Evolutionary conservation across 1,140 invertebrate species (phyloP).

Genomic region (Mercenaria mercenaria): DNA sequence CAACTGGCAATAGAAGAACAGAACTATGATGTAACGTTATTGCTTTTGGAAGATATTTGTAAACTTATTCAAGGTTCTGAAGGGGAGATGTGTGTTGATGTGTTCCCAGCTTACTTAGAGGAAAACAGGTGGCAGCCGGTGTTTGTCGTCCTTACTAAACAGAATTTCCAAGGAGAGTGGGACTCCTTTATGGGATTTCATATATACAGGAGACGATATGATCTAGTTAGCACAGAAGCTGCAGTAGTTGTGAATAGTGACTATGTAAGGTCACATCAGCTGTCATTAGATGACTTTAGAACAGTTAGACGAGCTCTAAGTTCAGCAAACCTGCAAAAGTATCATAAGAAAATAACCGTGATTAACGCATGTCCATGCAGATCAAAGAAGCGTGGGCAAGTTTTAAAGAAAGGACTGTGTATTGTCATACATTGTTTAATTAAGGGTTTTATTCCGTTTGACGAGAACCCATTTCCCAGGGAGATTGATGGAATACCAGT

Average conservation of each 20-base stretch:
- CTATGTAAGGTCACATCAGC: constrained; percentile 7
- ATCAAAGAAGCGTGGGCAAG: constrained; percentile 39
- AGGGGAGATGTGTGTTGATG: constrained; percentile 44
- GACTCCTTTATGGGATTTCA: constrained; percentile 57
- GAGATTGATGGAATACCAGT: constrained; percentile 44
- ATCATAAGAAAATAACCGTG: constrained; percentile 47
- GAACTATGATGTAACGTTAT: constrained; percentile 35
- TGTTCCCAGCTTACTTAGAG: constrained; percentile 50
- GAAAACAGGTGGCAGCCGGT: constrained; percentile 40
- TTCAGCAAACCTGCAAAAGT: constrained; percentile 31
- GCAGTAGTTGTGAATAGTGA: constrained; percentile 35
- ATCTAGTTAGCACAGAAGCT: constrained; percentile 43
- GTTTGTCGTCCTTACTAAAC: constrained; percentile 40
- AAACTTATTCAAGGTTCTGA: constrained; percentile 48
- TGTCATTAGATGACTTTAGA: constrained; percentile 24
- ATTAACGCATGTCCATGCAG: constrained; percentile 49
- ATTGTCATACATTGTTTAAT: constrained; percentile 57
- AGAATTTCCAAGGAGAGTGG: constrained; percentile 46
- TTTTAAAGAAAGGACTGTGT: constrained; percentile 44
- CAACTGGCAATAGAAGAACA: constrained; percentile 35
- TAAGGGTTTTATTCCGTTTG: constrained; percentile 61
- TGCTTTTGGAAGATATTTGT: constrained; percentile 53
- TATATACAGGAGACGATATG: constrained; percentile 43
- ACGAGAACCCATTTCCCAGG: constrained; percentile 53
- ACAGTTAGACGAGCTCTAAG: constrained; percentile 7